Base-by-base conservation (phyloP, 2,888 invertebrate species). In the Chydorus sphaericus region DNA sequence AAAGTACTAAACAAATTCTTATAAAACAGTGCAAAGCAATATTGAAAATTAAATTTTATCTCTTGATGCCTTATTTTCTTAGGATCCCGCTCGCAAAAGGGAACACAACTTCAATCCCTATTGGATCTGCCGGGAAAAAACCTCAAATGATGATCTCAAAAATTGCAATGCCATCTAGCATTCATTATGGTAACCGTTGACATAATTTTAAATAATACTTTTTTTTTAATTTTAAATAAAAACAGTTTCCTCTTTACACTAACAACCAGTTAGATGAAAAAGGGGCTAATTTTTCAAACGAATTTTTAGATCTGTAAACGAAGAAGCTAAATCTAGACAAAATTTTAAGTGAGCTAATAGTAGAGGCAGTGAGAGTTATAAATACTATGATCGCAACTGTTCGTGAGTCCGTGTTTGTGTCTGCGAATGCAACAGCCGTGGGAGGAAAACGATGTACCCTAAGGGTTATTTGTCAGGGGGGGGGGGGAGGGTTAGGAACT, bases 1-100 rank as follows among this genome's bases (percentile, higher is more conserved):
- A 31, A 58, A 55, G 54, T 58, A 29, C 28, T 23, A 18, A 31
- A 56, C 11, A 57, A 60, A 39, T 51, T n/a, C n/a, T 57, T 62
- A 62, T 38, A 65, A 4, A 10, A 20, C 5, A 33, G n/a, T 7
- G 44, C 44, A 2, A 44, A 5, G 5, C 26, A 37, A n/a, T 36
- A 3, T 23, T 52, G 14, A 7, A 53, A 31, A 18, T 29, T 29
- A 44, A 44, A 50, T 20, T 53, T 37, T 38, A 26, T 29, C 4
- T 36, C 2, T 26, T 10, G 14, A 37, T 48, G n/a, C 14, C 8
- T 3, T 48, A n/a, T 28, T 50, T 16, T n/a, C 37, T 20, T 23
- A 52, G 52, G 36, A 52, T 52, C 26, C 52, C 52, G 20, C n/a
- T 52, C 23, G 52, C 52, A 8, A 52, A 52, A 20, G 36, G 36